Evolutionary conservation across 2,888 invertebrate genomes (phyloP).

Genomic region (Drosophila algonquin): DNA sequence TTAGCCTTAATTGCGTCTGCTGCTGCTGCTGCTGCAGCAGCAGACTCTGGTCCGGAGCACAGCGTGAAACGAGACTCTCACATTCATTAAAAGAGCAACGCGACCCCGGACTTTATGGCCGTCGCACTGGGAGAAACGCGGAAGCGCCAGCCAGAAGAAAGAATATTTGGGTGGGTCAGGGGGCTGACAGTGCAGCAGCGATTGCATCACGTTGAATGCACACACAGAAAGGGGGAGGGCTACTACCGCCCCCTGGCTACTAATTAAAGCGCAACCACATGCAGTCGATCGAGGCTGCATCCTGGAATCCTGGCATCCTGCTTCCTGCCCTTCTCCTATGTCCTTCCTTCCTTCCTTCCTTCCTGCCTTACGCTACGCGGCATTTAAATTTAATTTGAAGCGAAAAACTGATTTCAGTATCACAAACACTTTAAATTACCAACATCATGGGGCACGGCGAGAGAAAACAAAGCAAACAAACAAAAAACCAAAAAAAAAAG

Average conservation of each 20-base stretch:
- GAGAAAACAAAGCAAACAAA: too few relatives aligned
- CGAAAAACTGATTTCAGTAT: conserved; percentile 43
- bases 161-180: background rate
- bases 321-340: background rate
- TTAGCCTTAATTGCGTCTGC: conserved; percentile 72
- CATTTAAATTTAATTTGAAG: conserved; percentile 59
- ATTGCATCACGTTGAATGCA: conserved; percentile 40
- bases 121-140: conserved; percentile 21
- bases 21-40: conserved; percentile 17
- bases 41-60: background rate
- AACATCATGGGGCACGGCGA: conserved; percentile 11
- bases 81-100: conserved; percentile 73
- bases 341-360: conserved; percentile 4
- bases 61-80: conserved; percentile 57
- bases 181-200: conserved; percentile 17
- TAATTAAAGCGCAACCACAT: conserved; percentile 63
- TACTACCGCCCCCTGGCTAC: conserved; percentile 52
- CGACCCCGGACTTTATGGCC: conserved; percentile 25
- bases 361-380: conserved; percentile 7
- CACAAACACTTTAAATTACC: conserved; percentile 56
- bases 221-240: conserved; percentile 9
- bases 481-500: background rate
- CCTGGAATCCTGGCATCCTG: conserved; percentile 18
- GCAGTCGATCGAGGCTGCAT: conserved; percentile 36
- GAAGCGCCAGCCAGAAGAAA: background rate